Conservation (phyloP, 2,888 invertebrate species). For the Capitulum mitella region DNA sequence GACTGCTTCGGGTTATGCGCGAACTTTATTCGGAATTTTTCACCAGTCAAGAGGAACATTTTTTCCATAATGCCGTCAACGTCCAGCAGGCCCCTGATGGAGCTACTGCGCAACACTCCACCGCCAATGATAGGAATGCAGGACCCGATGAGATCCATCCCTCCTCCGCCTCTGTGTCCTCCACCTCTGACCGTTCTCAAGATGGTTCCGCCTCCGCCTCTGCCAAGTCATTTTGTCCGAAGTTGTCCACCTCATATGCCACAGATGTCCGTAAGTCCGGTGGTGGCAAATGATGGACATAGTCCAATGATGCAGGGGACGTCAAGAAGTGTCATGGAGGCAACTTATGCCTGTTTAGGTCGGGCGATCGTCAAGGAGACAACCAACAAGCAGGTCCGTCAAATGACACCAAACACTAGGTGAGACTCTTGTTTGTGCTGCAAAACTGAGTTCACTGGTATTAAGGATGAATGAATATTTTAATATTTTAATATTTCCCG, state of each 20-base stretch:
- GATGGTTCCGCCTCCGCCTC: background rate
- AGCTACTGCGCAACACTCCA: background rate
- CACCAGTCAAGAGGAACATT: too few relatives aligned
- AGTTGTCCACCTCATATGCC: background rate
- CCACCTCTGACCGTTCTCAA: background rate
- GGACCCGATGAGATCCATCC: background rate
- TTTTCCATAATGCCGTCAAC: too few relatives aligned
- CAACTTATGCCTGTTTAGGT: background rate
- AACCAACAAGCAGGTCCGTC: background rate
- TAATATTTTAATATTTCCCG: too few relatives aligned
- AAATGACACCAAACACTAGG: background rate
- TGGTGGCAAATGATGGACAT: background rate
- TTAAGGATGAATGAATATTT: too few relatives aligned
- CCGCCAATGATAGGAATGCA: background rate
- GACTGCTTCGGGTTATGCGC: too few relatives aligned
- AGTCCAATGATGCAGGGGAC: background rate
- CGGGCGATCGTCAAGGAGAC: background rate
- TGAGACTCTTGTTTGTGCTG: too few relatives aligned
- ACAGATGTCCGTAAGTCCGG: background rate
- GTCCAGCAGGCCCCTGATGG: background rate
- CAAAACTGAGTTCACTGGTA: too few relatives aligned
- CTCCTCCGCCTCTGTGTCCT: background rate
- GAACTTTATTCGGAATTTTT: too few relatives aligned
- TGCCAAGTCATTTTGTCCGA: background rate
- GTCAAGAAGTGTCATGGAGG: background rate